These are phyloP conservation scores for Sisyra terminalis DNA, from an alignment of 2,888 invertebrate species.

Conservation along the genomic window DNA sequence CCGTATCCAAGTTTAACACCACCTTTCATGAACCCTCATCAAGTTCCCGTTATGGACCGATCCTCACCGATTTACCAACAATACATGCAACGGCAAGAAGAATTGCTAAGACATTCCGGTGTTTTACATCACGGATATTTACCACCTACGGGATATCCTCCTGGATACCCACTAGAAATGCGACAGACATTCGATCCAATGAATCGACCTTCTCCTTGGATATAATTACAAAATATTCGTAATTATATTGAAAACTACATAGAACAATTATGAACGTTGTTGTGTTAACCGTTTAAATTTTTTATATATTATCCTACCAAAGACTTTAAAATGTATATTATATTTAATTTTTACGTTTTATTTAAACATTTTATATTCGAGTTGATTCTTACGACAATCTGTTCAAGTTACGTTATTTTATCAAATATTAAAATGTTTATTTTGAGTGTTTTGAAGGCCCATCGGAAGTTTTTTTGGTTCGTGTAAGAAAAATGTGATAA, in stretches of 20 bases:
- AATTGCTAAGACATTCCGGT: conserved; percentile 34
- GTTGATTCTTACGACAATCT: no score
- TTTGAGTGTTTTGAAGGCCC: no score
- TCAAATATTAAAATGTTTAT: no score
- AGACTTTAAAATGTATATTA: conserved; percentile 1
- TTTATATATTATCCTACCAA: background rate
- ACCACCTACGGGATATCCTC: conserved; percentile 33
- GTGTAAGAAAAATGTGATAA: no score
- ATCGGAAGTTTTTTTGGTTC: no score
- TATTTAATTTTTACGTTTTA: no score
- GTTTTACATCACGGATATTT: conserved; percentile 31
- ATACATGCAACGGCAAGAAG: conserved; percentile 47
- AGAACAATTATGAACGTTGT: background rate
- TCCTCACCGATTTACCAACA: conserved; percentile 56
- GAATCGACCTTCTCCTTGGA: conserved; percentile 52
- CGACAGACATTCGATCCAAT: conserved; percentile 57
- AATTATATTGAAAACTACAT: conserved; percentile 3
- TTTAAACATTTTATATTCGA: background rate
- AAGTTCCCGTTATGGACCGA: conserved; percentile 36
- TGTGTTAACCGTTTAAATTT: background rate
- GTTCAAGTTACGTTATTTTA: no score
- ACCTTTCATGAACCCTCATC: conserved; percentile 35
- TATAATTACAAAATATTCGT: conserved; percentile 15
- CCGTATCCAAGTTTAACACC: conserved; percentile 38
- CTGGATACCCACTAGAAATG: conserved; percentile 48